phyloP scores from a whole-genome alignment of 2,888 invertebrate genomes.

The Phlogophora meticulosa region DNA sequence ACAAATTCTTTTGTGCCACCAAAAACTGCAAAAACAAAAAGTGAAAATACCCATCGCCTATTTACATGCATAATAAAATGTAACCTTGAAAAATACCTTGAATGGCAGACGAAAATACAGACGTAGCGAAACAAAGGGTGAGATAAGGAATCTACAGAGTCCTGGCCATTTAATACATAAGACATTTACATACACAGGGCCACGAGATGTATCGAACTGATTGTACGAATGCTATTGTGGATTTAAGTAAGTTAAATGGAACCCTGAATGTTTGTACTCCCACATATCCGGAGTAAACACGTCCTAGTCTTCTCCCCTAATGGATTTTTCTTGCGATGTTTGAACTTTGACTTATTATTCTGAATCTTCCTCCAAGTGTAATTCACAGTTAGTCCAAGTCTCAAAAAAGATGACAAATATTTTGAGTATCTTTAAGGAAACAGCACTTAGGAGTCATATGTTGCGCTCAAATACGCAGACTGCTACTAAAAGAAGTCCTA shows the following conservation, averaged over 20 bases:
- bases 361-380: too few relatives aligned
- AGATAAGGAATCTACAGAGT: conserved; percentile 78
- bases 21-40: conserved; percentile 40
- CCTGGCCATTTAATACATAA: conserved; percentile 80
- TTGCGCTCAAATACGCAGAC: background rate
- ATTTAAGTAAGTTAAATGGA: conserved; percentile 83
- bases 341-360: background rate
- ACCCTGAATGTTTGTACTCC: conserved; percentile 78
- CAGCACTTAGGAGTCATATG: too few relatives aligned
- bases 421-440: too few relatives aligned
- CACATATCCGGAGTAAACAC: conserved; percentile 74
- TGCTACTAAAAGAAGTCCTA: background rate
- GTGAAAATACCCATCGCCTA: conserved; percentile 23
- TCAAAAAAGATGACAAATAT: too few relatives aligned
- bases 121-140: conserved; percentile 74
- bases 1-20: conserved; percentile 30
- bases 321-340: conserved; percentile 11
- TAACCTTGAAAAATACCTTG: conserved; percentile 73
- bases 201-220: conserved; percentile 82
- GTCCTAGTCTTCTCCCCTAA: conserved; percentile 19
- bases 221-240: conserved; percentile 74
- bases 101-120: conserved; percentile 65
- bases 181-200: conserved; percentile 81
- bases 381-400: too few relatives aligned
- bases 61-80: conserved; percentile 53